These are phyloP conservation scores for Agonopterix subpropinquella DNA, from an alignment of 2,888 invertebrate species.

Conservation along the genomic window DNA sequence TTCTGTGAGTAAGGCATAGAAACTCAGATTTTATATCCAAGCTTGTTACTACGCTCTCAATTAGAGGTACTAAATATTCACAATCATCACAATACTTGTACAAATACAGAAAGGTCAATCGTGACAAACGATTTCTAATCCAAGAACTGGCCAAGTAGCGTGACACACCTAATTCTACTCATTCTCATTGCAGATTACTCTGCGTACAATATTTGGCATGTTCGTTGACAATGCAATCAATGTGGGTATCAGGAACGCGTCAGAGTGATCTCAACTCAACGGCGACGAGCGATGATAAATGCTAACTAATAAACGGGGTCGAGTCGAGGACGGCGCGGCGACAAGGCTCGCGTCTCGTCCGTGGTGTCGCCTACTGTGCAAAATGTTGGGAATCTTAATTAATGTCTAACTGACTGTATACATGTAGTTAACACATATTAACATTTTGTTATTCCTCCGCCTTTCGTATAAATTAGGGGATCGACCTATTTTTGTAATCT, in stretches of 20 bases:
- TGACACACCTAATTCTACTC: neutral
- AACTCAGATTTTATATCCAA: too few relatives aligned
- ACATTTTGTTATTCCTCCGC: too few relatives aligned
- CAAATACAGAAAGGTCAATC: constrained; percentile 2
- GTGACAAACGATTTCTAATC: constrained; percentile 19
- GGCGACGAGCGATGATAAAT: constrained; percentile 4
- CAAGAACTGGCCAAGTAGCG: neutral
- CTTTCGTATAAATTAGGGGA: too few relatives aligned
- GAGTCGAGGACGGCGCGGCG: constrained; percentile 2
- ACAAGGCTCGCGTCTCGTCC: neutral
- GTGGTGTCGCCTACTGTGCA: too few relatives aligned
- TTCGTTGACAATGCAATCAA: constrained; percentile 44
- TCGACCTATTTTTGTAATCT: too few relatives aligned
- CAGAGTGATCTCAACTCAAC: neutral
- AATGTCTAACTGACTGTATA: too few relatives aligned
- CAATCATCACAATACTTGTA: neutral
- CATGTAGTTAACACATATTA: too few relatives aligned
- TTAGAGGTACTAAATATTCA: neutral
- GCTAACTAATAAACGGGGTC: constrained; percentile 6
- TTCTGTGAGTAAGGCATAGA: too few relatives aligned
- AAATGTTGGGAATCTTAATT: too few relatives aligned
- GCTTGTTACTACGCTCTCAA: too few relatives aligned
- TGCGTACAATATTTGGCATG: constrained; percentile 18
- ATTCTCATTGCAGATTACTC: constrained; percentile 19
- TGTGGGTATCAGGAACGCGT: constrained; percentile 45